A percentile compares a stretch with the other conserved stretches of the same genome.
phyloP scores from a whole-genome alignment of 2,888 invertebrate genomes.

The Mycogona germanica region DNA sequence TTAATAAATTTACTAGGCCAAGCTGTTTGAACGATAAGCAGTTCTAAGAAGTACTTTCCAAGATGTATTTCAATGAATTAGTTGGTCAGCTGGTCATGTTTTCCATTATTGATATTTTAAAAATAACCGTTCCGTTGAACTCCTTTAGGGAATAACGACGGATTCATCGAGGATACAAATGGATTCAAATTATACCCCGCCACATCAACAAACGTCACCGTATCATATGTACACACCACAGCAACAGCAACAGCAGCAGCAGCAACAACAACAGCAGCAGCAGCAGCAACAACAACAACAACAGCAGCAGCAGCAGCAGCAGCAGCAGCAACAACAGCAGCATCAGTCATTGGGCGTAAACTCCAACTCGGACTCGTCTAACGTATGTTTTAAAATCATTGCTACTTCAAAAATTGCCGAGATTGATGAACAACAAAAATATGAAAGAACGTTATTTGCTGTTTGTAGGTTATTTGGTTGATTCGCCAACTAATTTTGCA shows the following conservation, averaged over 20 bases:
- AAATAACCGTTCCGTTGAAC: too few relatives aligned
- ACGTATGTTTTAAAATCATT: constrained; percentile 3
- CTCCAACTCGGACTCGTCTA: constrained; percentile 8
- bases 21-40: too few relatives aligned
- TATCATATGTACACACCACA: constrained; percentile 23
- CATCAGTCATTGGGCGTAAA: constrained; percentile 12
- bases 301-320: constrained; percentile 2
- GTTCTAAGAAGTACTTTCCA: too few relatives aligned
- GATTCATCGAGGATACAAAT: constrained; percentile 10
- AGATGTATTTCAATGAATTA: too few relatives aligned
- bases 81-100: too few relatives aligned
- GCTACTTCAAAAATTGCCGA: background rate
- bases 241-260: constrained; percentile 10
- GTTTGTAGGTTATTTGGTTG: background rate
- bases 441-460: background rate
- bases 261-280: constrained; percentile 3
- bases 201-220: constrained; percentile 22
- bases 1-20: too few relatives aligned
- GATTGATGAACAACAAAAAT: too few relatives aligned
- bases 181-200: constrained; percentile 18
- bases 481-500: background rate
- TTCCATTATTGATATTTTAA: too few relatives aligned
- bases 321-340: background rate
- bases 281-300: constrained; percentile 6
- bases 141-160: constrained; percentile 11